Base-by-base conservation (phyloP, 2,888 invertebrate genomes). In the Drosophila diplacantha region DNA sequence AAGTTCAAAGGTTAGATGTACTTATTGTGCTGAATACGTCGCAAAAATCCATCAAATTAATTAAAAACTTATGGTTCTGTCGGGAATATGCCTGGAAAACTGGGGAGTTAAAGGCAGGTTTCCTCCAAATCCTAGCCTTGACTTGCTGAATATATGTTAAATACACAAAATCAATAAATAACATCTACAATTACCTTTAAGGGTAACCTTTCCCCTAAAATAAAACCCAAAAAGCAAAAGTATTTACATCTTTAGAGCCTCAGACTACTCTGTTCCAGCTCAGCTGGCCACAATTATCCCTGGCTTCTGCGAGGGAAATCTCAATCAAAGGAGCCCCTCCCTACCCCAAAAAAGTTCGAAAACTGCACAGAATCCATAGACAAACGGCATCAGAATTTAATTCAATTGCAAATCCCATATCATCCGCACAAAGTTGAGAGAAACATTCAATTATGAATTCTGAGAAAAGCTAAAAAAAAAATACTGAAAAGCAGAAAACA, bases 371-470 rank as follows among this genome's bases (percentile, higher is more conserved):
- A 56, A 38, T 53, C 53, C 61, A 51, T 61, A 51, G 61, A 62
- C 62, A 62, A 61, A 61, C 51, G 62, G 61, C 61, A 61, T 61
- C 61, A 61, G 61, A 66, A 67, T 67, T 66, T 59, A 67, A 67
- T 52, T 66, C 58, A 58, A 65, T 65, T 51, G 67, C 46, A 58
- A 67, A 67, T 67, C 67, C 65, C 58, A 65, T 56, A 51, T 46
- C 58, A 58, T 58, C 46, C 57, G 35, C 64, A 50, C 32, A 65
- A 65, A 65, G 56, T 49, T 39, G 50, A 65, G 46, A 67, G 59
- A 58, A 66, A 59, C 68, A 66, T 66, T 66, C 65, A 66, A 66
- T 66, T 66, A 66, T 66, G 65, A 66, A 59, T 67, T 66, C 59
- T 22, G 46, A 52, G 67, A 46, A 58, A 52, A 41, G 58, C 65